Base-by-base conservation (phyloP, 2,888 invertebrate genomes). In the Cheiracanthium punctorium region DNA sequence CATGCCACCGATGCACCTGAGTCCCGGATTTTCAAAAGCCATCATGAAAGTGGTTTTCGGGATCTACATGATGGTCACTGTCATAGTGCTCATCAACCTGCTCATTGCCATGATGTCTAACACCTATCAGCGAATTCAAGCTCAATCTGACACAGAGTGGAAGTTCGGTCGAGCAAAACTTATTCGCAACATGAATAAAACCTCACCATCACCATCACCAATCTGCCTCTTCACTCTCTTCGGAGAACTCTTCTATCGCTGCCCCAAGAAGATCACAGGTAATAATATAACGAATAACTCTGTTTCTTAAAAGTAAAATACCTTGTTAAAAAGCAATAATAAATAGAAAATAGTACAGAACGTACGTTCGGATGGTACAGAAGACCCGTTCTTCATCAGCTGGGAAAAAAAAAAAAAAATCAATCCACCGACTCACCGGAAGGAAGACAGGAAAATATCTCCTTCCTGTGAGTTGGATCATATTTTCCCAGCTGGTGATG, bases 61-160 rank as follows among this genome's bases (percentile, higher is more conserved):
- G 91, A 95, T 97, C 92, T 99, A 98, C 95, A 95, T 98, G 95
- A 95, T 98, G 95, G 97, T 99, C 92, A 97, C 98, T 90, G 96
- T 98, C 92, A 96, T 99, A 93, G 98, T 99, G 92, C 95, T 99
- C 91, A 97, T 98, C 93, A 98, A 99, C 93, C 95, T 99, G 92
- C 96, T 99, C 92, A 99, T 99, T 95, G 99, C 99, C 94, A 98
- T 99, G 98, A 98, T 99, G 98, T 98, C 98, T 93, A 98, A 99
- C 94, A 99, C 99, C 91, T 99, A 99, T 93, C 98, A 99, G 93
- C 95, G 98, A 92, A 98, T 98, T 91, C 97, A 99, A 95, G 98
- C 98, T 48, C 98, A 99, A 94, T 99, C 99, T 69, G 99, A 99
- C 93, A 98, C 98, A 90, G 99, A 99, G 93, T 99, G 99, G 99